Percentiles rank a stretch among this genome's conserved stretches.
These are phyloP conservation scores for Saccopteryx leptura DNA, from an alignment of 2,113 vertebrate genomes.

Conservation along the genomic window DNA sequence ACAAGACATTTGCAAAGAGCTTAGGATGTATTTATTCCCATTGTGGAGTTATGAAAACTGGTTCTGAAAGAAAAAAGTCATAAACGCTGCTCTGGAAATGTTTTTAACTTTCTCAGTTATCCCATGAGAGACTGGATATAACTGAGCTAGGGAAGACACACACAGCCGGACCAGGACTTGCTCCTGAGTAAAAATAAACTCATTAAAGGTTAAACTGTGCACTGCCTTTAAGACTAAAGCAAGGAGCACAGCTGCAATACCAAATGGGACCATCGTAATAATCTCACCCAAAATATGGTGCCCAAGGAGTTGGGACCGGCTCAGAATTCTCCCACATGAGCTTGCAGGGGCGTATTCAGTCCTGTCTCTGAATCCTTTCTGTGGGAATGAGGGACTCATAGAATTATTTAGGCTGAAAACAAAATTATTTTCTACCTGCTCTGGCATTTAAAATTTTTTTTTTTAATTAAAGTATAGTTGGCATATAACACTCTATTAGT, in stretches of 20 bases:
- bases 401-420: background rate
- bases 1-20: conserved; percentile 52
- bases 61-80: background rate
- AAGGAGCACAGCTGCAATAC: background rate
- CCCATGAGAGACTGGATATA: background rate
- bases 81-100: background rate
- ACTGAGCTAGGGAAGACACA: conserved; percentile 53
- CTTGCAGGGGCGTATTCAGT: background rate
- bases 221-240: background rate
- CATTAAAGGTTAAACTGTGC: background rate
- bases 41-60: conserved; percentile 35
- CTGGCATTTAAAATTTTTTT: background rate
- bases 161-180: background rate
- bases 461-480: background rate
- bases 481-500: background rate
- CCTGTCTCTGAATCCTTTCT: background rate
- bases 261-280: background rate
- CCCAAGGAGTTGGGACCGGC: background rate
- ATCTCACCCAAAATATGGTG: accelerated
- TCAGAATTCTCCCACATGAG: background rate
- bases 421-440: background rate
- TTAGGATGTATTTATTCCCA: conserved; percentile 50
- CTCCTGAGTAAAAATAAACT: conserved; percentile 41
- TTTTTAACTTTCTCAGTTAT: conserved; percentile 55
- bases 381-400: background rate